Percentiles rank a stretch among this genome's conserved stretches.
phyloP scores from a whole-genome alignment of 1,140 invertebrate genomes.

The Oncopodura yosiiana region DNA sequence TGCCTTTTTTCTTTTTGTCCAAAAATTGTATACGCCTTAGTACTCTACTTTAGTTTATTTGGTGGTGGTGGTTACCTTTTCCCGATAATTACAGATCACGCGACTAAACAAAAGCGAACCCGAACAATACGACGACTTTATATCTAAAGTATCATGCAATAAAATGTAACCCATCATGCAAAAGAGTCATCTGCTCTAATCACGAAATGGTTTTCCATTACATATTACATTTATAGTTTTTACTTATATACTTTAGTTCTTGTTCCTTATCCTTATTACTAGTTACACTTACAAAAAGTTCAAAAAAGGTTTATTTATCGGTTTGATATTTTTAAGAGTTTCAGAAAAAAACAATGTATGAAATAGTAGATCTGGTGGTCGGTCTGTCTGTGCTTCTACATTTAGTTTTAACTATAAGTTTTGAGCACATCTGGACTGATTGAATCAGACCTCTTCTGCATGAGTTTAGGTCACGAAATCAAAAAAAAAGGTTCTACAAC shows the following conservation, averaged over 20 bases:
- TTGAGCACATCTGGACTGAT: conserved; percentile 15
- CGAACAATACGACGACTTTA: background rate
- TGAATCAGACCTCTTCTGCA: no score
- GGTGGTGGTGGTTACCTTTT: no score
- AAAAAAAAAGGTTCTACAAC: background rate
- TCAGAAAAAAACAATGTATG: background rate
- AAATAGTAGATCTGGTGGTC: background rate
- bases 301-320: background rate
- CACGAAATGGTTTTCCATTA: conserved; percentile 12
- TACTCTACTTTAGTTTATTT: background rate
- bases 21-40: no score
- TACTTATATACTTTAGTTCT: background rate
- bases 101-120: background rate
- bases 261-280: background rate
- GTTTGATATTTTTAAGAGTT: background rate
- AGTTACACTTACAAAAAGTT: background rate
- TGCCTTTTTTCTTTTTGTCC: no score
- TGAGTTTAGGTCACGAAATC: conserved; percentile 11
- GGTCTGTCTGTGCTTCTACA: no score
- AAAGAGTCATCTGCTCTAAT: conserved; percentile 18
- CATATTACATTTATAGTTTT: no score
- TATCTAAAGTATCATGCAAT: no score
- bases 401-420: no score
- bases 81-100: conserved; percentile 18
- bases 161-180: no score